Percentiles rank a stretch among this genome's conserved stretches.
These are phyloP conservation scores for Cynoglossus semilaevis DNA, from an alignment of 2,113 vertebrate genomes.

Conservation along the genomic window DNA sequence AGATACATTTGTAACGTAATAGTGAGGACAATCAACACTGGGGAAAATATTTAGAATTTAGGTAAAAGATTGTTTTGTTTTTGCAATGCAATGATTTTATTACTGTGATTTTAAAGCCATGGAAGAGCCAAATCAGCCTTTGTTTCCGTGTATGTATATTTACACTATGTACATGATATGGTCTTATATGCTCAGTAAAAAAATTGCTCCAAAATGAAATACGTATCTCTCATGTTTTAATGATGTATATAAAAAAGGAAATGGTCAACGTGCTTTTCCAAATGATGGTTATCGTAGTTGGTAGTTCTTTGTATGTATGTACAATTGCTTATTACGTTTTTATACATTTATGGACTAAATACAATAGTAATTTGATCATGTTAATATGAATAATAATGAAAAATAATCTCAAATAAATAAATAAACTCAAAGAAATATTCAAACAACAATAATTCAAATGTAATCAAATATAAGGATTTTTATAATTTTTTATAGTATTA, in stretches of 20 bases:
- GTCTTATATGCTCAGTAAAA: conserved; percentile 50
- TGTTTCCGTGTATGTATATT: conserved; percentile 51
- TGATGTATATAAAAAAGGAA: conserved; percentile 12
- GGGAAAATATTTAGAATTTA: not conserved
- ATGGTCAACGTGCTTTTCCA: not conserved
- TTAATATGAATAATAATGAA: too few species aligned
- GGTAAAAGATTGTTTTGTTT: conserved; percentile 24
- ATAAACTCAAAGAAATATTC: too few species aligned
- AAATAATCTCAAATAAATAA: too few species aligned
- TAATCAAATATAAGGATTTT: too few species aligned
- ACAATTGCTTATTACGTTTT: too few species aligned
- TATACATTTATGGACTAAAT: too few species aligned
- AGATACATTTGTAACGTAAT: conserved; percentile 30
- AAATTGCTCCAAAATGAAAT: conserved; percentile 36
- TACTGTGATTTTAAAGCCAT: conserved; percentile 56
- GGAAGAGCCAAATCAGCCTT: conserved; percentile 48
- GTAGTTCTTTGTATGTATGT: too few species aligned
- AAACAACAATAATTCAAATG: too few species aligned
- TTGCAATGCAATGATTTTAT: conserved; percentile 46
- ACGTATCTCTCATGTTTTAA: conserved; percentile 7
- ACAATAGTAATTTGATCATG: too few species aligned
- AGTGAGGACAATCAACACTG: conserved; percentile 64
- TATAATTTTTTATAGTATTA: too few species aligned
- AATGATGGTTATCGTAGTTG: too few species aligned
- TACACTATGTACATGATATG: conserved; percentile 76